Evolutionary conservation across 2,113 vertebrate genomes (phyloP).

Genomic region (Hemiscyllium ocellatum): DNA sequence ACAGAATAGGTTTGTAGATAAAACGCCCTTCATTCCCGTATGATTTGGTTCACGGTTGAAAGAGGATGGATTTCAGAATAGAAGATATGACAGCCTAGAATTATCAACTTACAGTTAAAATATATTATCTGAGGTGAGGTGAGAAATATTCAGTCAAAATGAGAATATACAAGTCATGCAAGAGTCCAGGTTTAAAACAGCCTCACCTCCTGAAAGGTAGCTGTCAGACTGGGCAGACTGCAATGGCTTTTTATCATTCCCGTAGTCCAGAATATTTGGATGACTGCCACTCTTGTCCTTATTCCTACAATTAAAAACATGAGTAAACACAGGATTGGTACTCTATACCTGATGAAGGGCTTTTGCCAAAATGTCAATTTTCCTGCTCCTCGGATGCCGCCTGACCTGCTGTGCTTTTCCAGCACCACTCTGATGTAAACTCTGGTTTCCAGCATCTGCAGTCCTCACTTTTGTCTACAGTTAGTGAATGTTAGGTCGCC

Average conservation of each 20-base stretch:
- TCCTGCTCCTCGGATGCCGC: too few relatives aligned
- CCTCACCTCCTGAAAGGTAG: slow-evolving; percentile 58
- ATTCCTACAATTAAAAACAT: slow-evolving; percentile 41
- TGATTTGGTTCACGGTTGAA: not conserved
- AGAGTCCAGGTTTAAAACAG: not conserved
- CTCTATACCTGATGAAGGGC: too few relatives aligned
- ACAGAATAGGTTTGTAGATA: not conserved
- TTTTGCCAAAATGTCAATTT: too few relatives aligned
- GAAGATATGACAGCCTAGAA: not conserved
- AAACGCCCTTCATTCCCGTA: not conserved
- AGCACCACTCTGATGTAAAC: too few relatives aligned
- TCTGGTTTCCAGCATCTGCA: too few relatives aligned
- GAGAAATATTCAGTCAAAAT: not conserved
- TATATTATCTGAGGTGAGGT: too few relatives aligned
- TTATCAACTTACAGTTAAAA: not conserved
- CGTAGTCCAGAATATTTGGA: slow-evolving; percentile 65
- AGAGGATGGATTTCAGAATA: not conserved
- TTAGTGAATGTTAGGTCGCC: too few relatives aligned
- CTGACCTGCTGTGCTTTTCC: too few relatives aligned
- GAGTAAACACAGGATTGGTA: not conserved
- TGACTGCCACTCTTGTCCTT: slow-evolving; percentile 71
- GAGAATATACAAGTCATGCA: not conserved
- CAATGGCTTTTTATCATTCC: slow-evolving; percentile 58
- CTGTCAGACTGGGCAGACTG: slow-evolving; percentile 68
- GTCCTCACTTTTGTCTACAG: too few relatives aligned